Evolutionary conservation across 2,113 vertebrate genomes (phyloP).

Genomic region (Cygnus buccinator): DNA sequence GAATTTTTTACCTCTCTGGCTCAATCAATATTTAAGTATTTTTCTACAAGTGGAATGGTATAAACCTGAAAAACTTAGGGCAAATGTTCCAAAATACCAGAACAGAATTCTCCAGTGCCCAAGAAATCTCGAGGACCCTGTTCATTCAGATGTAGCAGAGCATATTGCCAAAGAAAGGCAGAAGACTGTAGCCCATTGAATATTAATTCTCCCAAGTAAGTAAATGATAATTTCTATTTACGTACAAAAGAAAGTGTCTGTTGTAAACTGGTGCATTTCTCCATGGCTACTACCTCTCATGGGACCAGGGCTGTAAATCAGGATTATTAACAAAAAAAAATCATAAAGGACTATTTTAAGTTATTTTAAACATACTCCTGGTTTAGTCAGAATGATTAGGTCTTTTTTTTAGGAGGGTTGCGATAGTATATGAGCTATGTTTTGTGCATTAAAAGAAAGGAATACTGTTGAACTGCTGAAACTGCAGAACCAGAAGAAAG

Average conservation of each 20-base stretch:
- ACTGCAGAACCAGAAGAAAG: not conserved
- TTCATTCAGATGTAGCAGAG: not conserved
- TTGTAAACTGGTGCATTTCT: not conserved
- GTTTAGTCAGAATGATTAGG: not conserved
- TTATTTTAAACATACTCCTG: not conserved
- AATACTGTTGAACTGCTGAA: not conserved
- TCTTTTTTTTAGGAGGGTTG: not conserved
- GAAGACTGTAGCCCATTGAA: not conserved
- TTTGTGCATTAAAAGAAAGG: not conserved
- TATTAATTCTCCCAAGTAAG: not conserved
- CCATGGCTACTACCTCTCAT: not conserved
- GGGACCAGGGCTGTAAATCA: not conserved
- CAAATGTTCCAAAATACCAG: too few species aligned
- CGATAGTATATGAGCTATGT: rapidly evolving
- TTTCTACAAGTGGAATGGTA: not conserved
- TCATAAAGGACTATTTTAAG: not conserved
- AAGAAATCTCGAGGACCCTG: not conserved
- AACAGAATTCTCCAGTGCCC: not conserved
- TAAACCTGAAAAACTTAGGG: not conserved
- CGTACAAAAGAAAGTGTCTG: not conserved
- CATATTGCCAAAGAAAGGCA: not conserved
- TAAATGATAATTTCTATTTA: not conserved
- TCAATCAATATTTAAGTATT: too few species aligned
- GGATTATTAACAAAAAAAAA: not conserved
- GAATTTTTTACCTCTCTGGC: not conserved